Percentiles rank a stretch among this genome's conserved stretches.
Evolutionary conservation across 1,140 invertebrate genomes (phyloP).

Genomic region (Drosophila murphyi): DNA sequence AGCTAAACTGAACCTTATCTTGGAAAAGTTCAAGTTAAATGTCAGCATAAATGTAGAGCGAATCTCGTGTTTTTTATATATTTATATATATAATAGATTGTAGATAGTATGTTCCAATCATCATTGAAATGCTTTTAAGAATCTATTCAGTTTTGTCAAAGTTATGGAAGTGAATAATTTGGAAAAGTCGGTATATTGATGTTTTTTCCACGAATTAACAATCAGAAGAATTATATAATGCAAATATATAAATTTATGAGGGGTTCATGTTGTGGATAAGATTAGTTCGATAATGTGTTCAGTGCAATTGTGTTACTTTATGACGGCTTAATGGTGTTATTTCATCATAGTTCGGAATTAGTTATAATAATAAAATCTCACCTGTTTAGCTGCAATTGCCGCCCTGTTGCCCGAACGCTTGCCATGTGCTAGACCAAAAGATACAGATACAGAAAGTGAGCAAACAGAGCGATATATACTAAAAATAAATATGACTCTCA

Average conservation of each 20-base stretch:
- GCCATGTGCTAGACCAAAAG: slow-evolving; percentile 63
- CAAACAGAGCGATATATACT: slow-evolving; percentile 5
- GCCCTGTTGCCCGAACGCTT: slow-evolving; percentile 67
- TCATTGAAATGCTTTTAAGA: no score
- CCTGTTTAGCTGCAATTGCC: slow-evolving; percentile 55
- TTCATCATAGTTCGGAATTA: not conserved
- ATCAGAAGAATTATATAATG: not conserved
- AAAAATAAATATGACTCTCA: not conserved
- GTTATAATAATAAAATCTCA: slow-evolving; percentile 13
- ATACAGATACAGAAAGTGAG: slow-evolving; percentile 16
- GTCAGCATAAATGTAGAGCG: no score
- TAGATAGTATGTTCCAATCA: no score
- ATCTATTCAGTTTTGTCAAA: no score
- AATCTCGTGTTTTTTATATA: no score
- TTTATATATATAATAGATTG: no score
- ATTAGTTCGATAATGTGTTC: slow-evolving; percentile 26
- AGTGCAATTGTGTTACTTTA: slow-evolving; percentile 23
- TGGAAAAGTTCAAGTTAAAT: no score
- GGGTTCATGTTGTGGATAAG: slow-evolving; percentile 19
- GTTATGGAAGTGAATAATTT: no score
- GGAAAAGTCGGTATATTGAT: no score
- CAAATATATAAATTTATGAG: not conserved
- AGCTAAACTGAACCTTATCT: no score
- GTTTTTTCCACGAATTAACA: no score
- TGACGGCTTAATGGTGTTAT: not conserved